Base-by-base conservation (phyloP, 2,797 vertebrate genomes). In the Smutsia gigantea region DNA sequence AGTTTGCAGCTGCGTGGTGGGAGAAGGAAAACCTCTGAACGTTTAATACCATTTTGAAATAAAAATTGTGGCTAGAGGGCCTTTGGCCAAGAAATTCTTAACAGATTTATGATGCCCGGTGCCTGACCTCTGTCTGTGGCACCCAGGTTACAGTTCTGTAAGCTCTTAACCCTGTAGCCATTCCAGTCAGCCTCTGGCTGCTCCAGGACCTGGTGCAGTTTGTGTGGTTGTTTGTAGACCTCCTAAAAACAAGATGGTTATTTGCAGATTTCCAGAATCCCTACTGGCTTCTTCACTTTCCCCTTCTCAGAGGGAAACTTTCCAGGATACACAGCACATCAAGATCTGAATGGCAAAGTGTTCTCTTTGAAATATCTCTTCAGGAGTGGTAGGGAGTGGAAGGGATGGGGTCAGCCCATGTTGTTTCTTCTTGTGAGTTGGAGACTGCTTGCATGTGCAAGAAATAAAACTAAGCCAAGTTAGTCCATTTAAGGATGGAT, bases 251-350 rank as follows among this genome's bases (percentile, higher is more conserved):
- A 27, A 63, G 49, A 57, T 78, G 71, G 90, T 93, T 68, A 42
- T 95, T 94, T 92, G 46, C 29, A 97, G 93, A 83, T 92, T 97
- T 90, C 57, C 87, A 69, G 97, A 96, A n/a, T 63, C 39, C 66
- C 53, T 37, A 1, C 34, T 55, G 64, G 63, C 18, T 78, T 10
- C 90, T 51, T 69, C 57, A 34, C 29, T 55, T 97, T 97, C 93
- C 39, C 17, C 97, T 97, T 95, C 51, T 82, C 71, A 49, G 2
- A 53, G 63, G 49, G 91, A 51, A 94, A 87, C 13, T 75, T 96
- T 94, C 11, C 53, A 5, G 21, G 59, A 39, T 66, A 53, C 69
- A 59, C 1, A 2, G 29, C 4, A 71, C 2, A 79, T 2, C 11
- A 18, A 61, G 69, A 51, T 68, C 27, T 1, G 55, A 92, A 46